A percentile compares a stretch with the other conserved stretches of the same genome.
These are phyloP conservation scores for Hemicrepidius hirtus DNA, from an alignment of 2,888 invertebrate genomes.

Conservation along the genomic window DNA sequence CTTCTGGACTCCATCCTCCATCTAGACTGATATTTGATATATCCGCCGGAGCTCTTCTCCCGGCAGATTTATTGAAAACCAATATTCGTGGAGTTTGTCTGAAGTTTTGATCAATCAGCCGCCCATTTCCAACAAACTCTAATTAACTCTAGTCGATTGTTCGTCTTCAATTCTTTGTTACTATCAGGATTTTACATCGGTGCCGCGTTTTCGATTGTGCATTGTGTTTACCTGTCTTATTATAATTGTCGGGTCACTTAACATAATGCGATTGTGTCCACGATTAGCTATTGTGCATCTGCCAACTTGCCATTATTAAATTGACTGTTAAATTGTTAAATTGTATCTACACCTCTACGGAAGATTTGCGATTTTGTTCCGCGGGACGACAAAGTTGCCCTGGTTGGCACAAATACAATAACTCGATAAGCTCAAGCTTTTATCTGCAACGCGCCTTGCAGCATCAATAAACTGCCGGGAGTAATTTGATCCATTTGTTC, in stretches of 20 bases:
- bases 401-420: slow-evolving; percentile 41
- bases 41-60: background rate
- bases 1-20: slow-evolving; percentile 8
- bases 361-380: slow-evolving; percentile 9
- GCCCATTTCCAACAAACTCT: background rate
- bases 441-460: slow-evolving; percentile 42
- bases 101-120: background rate
- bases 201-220: slow-evolving; percentile 31
- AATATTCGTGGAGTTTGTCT: slow-evolving; percentile 19
- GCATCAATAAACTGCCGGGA: slow-evolving; percentile 42
- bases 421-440: slow-evolving; percentile 43
- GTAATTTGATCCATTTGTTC: slow-evolving; percentile 46
- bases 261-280: slow-evolving; percentile 38
- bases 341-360: slow-evolving; percentile 28
- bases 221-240: slow-evolving; percentile 38
- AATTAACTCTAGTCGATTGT: slow-evolving; percentile 34
- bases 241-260: slow-evolving; percentile 44
- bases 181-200: slow-evolving; percentile 28
- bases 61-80: slow-evolving; percentile 21
- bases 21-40: slow-evolving; percentile 11
- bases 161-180: slow-evolving; percentile 12
- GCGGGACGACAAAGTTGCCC: slow-evolving; percentile 24
- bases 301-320: slow-evolving; percentile 42
- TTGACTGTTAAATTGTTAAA: slow-evolving; percentile 44
- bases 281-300: slow-evolving; percentile 43